Evolutionary conservation across 2,113 vertebrate genomes (phyloP).

Genomic region (Ariopsis seemanni): DNA sequence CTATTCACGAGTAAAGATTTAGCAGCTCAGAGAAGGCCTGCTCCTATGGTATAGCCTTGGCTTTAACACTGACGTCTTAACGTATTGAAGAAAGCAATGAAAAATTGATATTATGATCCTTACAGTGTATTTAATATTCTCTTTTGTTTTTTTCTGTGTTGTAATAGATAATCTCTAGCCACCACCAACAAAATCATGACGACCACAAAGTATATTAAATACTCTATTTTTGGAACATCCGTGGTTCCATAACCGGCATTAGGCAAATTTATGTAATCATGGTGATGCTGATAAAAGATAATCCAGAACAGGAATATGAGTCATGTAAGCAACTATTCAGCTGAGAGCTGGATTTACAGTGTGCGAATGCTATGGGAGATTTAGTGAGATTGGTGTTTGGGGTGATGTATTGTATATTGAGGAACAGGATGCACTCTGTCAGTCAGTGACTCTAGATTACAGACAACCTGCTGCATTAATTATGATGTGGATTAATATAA

Average conservation of each 20-base stretch:
- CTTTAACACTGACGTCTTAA: too few relatives aligned
- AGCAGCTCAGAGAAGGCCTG: too few relatives aligned
- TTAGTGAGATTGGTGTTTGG: conserved; percentile 7
- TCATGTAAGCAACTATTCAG: conserved; percentile 40
- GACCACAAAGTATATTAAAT: conserved; percentile 30
- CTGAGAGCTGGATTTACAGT: conserved; percentile 3
- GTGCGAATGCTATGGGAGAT: conserved; percentile 11
- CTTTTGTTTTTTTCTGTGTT: conserved; percentile 31
- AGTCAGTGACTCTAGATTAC: neutral
- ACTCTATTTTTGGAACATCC: conserved; percentile 31
- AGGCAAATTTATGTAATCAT: conserved; percentile 50
- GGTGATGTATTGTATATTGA: neutral
- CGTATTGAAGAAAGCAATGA: too few relatives aligned
- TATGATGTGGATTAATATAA: neutral
- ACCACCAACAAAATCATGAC: conserved; percentile 26
- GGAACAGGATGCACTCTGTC: conserved; percentile 3
- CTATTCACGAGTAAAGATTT: too few relatives aligned
- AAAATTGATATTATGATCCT: too few relatives aligned
- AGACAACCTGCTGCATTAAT: neutral
- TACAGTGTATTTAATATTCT: neutral
- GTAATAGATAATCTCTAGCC: conserved; percentile 38
- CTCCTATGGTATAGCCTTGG: too few relatives aligned
- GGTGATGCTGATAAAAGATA: conserved; percentile 42
- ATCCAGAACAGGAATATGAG: conserved; percentile 45
- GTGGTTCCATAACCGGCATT: conserved; percentile 47